phyloP scores from a whole-genome alignment of 2,888 invertebrate species.

The Rambutsinella grinnellia region DNA sequence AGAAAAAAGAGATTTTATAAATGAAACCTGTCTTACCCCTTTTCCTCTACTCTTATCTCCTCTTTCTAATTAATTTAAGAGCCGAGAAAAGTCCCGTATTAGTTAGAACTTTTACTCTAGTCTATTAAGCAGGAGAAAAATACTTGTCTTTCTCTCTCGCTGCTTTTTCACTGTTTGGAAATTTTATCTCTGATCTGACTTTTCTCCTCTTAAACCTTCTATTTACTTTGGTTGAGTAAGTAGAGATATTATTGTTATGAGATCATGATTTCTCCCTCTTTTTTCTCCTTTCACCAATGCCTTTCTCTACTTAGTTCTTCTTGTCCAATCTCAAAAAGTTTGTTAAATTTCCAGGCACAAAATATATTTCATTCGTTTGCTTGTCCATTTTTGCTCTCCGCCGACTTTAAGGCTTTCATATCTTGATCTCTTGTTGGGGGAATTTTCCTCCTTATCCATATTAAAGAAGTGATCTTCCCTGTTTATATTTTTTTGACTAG shows the following conservation, averaged over 20 bases:
- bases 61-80: constrained; percentile 67
- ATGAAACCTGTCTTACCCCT: constrained; percentile 28
- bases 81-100: constrained; percentile 46
- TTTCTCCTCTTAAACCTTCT: constrained; percentile 23
- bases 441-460: constrained; percentile 11
- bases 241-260: constrained; percentile 52
- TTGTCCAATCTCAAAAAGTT: constrained; percentile 45
- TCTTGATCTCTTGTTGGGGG: constrained; percentile 27
- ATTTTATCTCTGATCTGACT: constrained; percentile 45
- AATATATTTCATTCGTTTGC: constrained; percentile 48
- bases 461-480: background rate
- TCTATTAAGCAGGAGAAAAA: background rate
- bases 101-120: background rate
- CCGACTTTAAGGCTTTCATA: constrained; percentile 18
- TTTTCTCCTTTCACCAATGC: constrained; percentile 25
- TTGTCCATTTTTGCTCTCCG: constrained; percentile 47
- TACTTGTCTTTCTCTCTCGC: background rate
- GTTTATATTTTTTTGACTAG: background rate
- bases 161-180: constrained; percentile 24
- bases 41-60: constrained; percentile 60
- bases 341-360: constrained; percentile 47
- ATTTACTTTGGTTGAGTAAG: constrained; percentile 49
- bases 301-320: background rate
- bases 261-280: constrained; percentile 32
- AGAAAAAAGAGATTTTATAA: too few relatives aligned